Evolutionary conservation across 1,140 invertebrate species (phyloP), one percentile per base, ranked within the genome.

Genomic region (Oscheius sp.): DNA sequence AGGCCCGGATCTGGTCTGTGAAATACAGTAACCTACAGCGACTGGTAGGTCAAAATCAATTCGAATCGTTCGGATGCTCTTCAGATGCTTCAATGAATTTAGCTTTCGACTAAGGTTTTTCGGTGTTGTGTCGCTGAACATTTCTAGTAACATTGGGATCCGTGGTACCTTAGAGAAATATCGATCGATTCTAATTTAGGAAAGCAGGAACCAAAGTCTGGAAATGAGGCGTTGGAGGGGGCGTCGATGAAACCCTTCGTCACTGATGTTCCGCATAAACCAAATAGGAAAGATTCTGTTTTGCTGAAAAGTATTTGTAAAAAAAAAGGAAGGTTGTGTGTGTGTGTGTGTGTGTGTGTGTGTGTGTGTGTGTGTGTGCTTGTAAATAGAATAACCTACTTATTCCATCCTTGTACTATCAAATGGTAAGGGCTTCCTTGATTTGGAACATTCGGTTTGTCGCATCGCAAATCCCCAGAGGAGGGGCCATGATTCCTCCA

Each of bases 161-260:
- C n/a, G 7, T 38, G 32, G 28, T 26, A 23, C 20, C 29, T 38
- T 23, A 59, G 34, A 45, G 35, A 31, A 59, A 61, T 34, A 59
- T 68, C 49, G 29, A 68, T 36, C 0, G 67, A 68, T 28, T 31
- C 67, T 38, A 68, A 49, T 4, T 38, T 29, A 0, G 67, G 67
- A 59, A 68, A 68, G 23, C 67, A 68, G 31, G 7, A 4, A 28
- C 67, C 67, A n/a, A 68, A 68, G 61, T 68, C 67, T 7, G 49
- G 49, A 38, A 68, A 36, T 42, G 49, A 29, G 23, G 36, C 55
- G 23, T 68, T 36, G 36, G 61, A 4, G 18, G 58, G 26, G 28
- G 52, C 49, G 58, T 68, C 49, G 26, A 68, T 36, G 34, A 38
- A 42, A 2, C 58, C 29, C 3, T 49, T 58, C 10, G 67, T 68